These are phyloP conservation scores for Himalopsyche phryganea DNA, from an alignment of 1,140 invertebrate genomes.

Conservation along the genomic window DNA sequence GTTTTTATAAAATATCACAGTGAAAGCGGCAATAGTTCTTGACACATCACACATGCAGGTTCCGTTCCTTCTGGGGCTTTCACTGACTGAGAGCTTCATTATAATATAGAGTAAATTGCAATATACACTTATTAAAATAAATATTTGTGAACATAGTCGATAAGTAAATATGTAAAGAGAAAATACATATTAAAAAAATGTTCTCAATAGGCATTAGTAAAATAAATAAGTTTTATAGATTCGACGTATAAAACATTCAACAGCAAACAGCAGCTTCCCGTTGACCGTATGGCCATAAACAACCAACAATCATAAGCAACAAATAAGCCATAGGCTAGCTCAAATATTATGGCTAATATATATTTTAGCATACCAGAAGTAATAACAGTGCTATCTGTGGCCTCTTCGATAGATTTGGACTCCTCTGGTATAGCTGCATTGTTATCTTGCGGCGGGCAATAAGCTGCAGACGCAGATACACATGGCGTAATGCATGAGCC, in stretches of 20 bases:
- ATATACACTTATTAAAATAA: background rate
- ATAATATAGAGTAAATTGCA: too few species aligned
- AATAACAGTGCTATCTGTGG: slow-evolving; percentile 15
- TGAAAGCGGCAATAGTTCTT: too few species aligned
- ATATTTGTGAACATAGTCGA: too few species aligned
- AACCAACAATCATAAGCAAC: slow-evolving; percentile 23
- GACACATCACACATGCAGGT: too few species aligned
- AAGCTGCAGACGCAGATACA: slow-evolving; percentile 43
- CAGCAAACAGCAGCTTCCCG: slow-evolving; percentile 6
- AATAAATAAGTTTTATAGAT: background rate
- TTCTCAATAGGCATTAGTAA: background rate
- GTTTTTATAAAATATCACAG: too few species aligned
- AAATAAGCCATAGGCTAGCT: slow-evolving; percentile 10
- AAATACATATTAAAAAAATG: background rate
- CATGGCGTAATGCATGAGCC: slow-evolving; percentile 50
- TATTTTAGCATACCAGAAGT: slow-evolving; percentile 21
- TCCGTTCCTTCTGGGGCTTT: too few species aligned
- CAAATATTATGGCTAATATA: slow-evolving; percentile 1
- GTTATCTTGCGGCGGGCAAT: slow-evolving; percentile 44
- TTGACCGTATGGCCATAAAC: slow-evolving; percentile 15
- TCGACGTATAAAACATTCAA: background rate
- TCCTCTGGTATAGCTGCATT: slow-evolving; percentile 29
- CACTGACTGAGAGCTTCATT: too few species aligned
- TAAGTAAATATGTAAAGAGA: background rate
- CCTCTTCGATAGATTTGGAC: slow-evolving; percentile 29